phyloP scores from a whole-genome alignment of 1,140 invertebrate species.

The Ceratoteleas bidentatus region DNA sequence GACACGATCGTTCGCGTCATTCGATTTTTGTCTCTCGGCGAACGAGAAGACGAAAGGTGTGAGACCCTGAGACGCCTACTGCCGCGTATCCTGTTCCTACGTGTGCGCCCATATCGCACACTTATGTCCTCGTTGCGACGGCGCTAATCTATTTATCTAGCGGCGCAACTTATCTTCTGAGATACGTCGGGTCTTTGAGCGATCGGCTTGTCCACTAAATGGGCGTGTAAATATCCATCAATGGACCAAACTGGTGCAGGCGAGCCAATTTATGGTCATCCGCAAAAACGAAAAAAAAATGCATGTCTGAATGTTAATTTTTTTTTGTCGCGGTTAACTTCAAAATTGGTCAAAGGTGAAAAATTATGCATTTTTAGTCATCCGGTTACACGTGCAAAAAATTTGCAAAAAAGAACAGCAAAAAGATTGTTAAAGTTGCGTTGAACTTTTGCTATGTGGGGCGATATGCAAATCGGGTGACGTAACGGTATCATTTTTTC shows the following conservation, averaged over 20 bases:
- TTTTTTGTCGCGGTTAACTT: too few species aligned
- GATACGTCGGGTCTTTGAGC: slow-evolving; percentile 62
- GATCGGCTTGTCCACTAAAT: slow-evolving; percentile 46
- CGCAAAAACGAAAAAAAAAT: too few species aligned
- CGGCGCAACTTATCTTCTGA: slow-evolving; percentile 77
- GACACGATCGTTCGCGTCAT: slow-evolving; percentile 32
- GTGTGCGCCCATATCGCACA: slow-evolving; percentile 49
- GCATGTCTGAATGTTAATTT: too few species aligned
- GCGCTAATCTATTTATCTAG: slow-evolving; percentile 79
- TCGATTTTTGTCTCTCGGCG: slow-evolving; percentile 32
- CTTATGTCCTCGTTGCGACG: slow-evolving; percentile 71
- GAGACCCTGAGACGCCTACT: slow-evolving; percentile 54
- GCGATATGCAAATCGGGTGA: slow-evolving; percentile 41
- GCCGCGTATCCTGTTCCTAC: slow-evolving; percentile 65
- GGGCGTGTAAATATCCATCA: slow-evolving; percentile 50
- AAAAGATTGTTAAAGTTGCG: too few species aligned
- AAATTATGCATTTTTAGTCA: too few species aligned
- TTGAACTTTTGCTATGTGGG: slow-evolving; percentile 6
- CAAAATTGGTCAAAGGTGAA: too few species aligned
- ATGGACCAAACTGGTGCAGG: slow-evolving; percentile 24
- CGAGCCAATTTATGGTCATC: too few species aligned
- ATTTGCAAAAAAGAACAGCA: too few species aligned
- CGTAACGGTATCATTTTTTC: slow-evolving; percentile 29
- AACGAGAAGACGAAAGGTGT: slow-evolving; percentile 44
- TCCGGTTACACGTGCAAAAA: too few species aligned